Evolutionary conservation across 2,888 invertebrate species (phyloP).

Genomic region (Escarpia spicata): DNA sequence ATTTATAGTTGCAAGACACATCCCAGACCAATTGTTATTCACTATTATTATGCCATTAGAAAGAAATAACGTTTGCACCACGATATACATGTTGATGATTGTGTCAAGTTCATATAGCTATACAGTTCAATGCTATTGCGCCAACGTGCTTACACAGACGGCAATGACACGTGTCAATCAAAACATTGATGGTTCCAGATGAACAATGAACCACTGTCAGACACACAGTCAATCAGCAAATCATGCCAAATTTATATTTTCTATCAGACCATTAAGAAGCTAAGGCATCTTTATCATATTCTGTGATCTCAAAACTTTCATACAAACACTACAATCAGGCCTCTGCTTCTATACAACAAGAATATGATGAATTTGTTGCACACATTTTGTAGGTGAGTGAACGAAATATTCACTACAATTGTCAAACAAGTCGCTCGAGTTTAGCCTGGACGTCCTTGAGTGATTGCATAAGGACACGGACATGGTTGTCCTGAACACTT

Average conservation of each 20-base stretch:
- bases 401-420: neutral
- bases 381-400: neutral
- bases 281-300: neutral
- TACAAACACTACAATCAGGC: neutral
- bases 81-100: neutral
- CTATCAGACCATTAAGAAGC: neutral
- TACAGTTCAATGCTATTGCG: neutral
- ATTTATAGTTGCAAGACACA: neutral
- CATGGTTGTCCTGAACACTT: constrained; percentile 73
- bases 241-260: neutral
- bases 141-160: neutral
- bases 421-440: constrained; percentile 58
- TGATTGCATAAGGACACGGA: constrained; percentile 72
- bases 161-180: neutral
- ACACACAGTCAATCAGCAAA: neutral
- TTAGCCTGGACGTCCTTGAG: constrained; percentile 72
- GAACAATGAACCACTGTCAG: neutral
- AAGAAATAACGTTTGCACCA: neutral
- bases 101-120: neutral
- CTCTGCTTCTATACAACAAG: neutral
- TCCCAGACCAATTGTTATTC: neutral
- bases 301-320: neutral
- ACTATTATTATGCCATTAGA: neutral
- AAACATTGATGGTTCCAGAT: neutral
- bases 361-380: neutral